A percentile compares a stretch with the other conserved stretches of the same genome.
Evolutionary conservation across 2,797 vertebrate genomes (phyloP).

Genomic region (Lepus oiostolus): DNA sequence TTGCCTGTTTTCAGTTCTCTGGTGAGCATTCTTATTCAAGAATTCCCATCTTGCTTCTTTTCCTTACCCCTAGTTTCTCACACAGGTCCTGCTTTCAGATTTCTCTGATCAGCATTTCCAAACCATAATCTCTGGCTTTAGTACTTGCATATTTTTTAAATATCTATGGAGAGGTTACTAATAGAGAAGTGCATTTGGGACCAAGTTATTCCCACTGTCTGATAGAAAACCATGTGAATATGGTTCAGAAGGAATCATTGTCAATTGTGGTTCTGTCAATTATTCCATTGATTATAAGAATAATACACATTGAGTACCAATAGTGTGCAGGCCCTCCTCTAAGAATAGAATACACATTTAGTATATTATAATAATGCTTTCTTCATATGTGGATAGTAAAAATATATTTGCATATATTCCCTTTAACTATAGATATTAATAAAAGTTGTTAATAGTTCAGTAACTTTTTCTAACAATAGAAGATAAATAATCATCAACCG

Average conservation of each 20-base stretch:
- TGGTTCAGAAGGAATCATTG: neutral
- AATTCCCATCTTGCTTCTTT: neutral
- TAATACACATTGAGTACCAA: neutral
- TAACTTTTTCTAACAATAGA: conserved; percentile 20
- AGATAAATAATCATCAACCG: neutral
- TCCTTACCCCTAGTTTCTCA: neutral
- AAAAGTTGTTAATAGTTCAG: neutral
- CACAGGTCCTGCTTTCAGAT: conserved; percentile 31
- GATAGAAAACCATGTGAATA: neutral
- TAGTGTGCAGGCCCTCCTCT: neutral
- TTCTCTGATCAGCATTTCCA: neutral
- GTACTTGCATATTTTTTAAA: neutral
- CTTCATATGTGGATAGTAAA: neutral
- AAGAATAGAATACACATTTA: neutral
- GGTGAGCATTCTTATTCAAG: conserved; percentile 10
- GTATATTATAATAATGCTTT: neutral
- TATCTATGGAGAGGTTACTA: neutral
- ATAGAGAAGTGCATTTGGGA: neutral
- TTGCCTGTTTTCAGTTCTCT: neutral
- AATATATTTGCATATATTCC: neutral
- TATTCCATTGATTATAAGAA: neutral
- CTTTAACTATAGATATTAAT: neutral
- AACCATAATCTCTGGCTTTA: neutral
- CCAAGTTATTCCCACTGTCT: neutral
- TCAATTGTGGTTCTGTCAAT: neutral